Conservation (phyloP, 2,888 invertebrate species). For the Tenthredo scrophulariae region DNA sequence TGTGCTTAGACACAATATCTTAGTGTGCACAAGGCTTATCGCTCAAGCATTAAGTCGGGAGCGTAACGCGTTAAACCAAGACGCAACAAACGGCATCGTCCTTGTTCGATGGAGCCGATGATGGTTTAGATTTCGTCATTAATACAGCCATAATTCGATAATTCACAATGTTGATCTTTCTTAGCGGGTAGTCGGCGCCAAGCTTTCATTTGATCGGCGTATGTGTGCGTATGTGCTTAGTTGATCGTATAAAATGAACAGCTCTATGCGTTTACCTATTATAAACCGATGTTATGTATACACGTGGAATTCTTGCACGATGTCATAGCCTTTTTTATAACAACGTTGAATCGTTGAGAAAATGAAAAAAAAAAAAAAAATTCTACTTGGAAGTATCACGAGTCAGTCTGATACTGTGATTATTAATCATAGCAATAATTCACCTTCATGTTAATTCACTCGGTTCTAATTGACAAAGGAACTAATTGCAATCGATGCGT, state of each 20-base stretch:
- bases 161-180: conserved; percentile 33
- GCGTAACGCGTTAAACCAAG: neutral
- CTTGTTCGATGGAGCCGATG: neutral
- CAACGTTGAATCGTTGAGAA: neutral
- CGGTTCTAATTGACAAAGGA: conserved; percentile 3
- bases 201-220: conserved; percentile 20
- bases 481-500: neutral
- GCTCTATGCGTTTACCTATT: neutral
- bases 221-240: neutral
- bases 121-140: neutral
- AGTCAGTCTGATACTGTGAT: neutral
- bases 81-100: conserved; percentile 8
- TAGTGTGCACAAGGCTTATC: neutral
- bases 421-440: neutral
- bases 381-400: neutral
- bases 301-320: conserved; percentile 27
- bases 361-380: neutral
- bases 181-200: conserved; percentile 22
- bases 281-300: neutral
- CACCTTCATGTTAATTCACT: conserved; percentile 3
- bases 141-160: conserved; percentile 26
- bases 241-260: neutral
- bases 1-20: neutral
- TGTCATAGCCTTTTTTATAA: neutral
- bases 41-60: neutral